These are phyloP conservation scores for Syrphus vitripennis DNA, from an alignment of 2,888 invertebrate genomes.

Conservation along the genomic window DNA sequence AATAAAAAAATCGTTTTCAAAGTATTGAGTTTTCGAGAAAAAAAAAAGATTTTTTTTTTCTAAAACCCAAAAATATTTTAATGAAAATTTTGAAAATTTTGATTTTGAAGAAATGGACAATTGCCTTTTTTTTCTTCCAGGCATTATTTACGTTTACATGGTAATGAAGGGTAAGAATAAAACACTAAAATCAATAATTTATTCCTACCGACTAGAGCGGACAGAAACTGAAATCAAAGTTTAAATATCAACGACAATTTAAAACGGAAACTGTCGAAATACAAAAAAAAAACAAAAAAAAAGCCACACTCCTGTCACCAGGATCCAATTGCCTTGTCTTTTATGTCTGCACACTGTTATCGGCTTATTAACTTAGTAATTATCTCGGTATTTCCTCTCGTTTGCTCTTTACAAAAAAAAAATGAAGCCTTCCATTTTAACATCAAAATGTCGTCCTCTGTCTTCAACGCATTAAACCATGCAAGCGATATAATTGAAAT, in stretches of 20 bases:
- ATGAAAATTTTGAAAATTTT: too few species aligned
- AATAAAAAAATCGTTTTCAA: too few species aligned
- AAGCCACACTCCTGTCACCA: constrained; percentile 14
- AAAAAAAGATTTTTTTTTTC: too few species aligned
- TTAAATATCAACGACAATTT: neutral
- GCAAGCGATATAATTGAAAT: constrained; percentile 47
- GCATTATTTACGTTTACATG: too few species aligned
- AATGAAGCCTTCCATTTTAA: neutral
- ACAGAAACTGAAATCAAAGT: neutral
- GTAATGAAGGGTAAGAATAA: too few species aligned
- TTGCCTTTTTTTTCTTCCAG: too few species aligned
- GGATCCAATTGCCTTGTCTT: constrained; percentile 17
- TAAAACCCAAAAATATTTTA: too few species aligned
- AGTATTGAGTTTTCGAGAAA: too few species aligned
- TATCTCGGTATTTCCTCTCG: neutral
- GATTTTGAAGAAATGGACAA: too few species aligned
- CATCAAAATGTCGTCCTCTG: constrained; percentile 37
- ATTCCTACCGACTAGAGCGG: too few species aligned
- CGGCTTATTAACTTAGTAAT: constrained; percentile 46
- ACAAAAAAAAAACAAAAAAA: neutral
- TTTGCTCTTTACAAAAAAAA: neutral
- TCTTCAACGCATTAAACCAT: constrained; percentile 3
- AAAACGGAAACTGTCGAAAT: neutral
- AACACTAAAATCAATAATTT: too few species aligned
- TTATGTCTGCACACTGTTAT: constrained; percentile 40